Evolutionary conservation across 1,140 invertebrate genomes (phyloP), one percentile per base, ranked within the genome.

Genomic region (Leptoteleia sp.): DNA sequence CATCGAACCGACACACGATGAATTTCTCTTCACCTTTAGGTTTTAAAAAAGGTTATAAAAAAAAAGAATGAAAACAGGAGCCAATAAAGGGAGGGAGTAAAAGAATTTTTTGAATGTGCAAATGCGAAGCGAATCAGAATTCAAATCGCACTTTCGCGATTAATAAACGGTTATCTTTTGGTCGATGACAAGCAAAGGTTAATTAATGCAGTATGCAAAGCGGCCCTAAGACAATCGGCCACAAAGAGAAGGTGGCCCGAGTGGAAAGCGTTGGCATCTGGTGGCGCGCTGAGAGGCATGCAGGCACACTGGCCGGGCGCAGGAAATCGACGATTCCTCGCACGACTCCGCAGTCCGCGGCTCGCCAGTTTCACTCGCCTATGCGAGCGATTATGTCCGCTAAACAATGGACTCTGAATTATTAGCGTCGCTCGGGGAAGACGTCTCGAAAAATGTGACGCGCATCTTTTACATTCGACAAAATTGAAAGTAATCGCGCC

Each of bases 191-290:
- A 67, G 75, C 42, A 78, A 78, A 78, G 65, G 75, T 78, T 78
- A 78, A 78, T 78, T 54, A 78, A 78, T 78, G 61, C 61, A 72
- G 35, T 55, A 78, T 78, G 67, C 68, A 67, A 77, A 77, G 31
- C 13, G 3, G 13, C 9, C 37, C 29, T 19, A n/a, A 43, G 31
- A 75, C 71, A 67, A 73, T 73, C 42, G 70, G 11, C 3, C 9
- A 25, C 35, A 50, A 70, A 45, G 48, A 55, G 27, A 55, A 52
- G 62, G 62, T 17, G 50, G 59, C 52, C 45, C 25, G 27, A 40
- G 67, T 61, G 67, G 61, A 78, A 78, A 71, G 65, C 59, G 67
- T 71, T 65, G 65, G 65, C 57, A 65, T 77, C 61, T 68, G 15
- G 17, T 27, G 38, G 47, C 1, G 33, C 40, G 1, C 12, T 19